Evolutionary conservation across 1,140 invertebrate species (phyloP), one percentile per base, ranked within the genome.

Genomic region (Diachasmimorpha longicaudata): DNA sequence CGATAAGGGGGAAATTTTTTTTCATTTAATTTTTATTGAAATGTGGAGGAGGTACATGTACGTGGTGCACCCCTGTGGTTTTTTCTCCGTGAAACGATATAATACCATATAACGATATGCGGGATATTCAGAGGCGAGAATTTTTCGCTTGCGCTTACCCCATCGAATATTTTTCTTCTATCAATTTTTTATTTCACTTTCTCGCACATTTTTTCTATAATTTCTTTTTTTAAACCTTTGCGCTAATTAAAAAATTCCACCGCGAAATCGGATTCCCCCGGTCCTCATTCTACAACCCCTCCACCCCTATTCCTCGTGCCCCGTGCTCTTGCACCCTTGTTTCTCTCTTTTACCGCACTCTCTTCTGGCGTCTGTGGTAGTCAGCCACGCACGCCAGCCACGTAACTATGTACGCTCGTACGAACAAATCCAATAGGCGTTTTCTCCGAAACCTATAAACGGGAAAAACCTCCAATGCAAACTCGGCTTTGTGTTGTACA

Each of bases 241-340:
- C 80, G 77, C 79, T 85, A 85, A 85, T 85, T 85, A 85, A 85
- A 85, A 85, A 85, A 85, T 85, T 85, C 84, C 84, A 83, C 77
- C 69, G 77, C 67, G 31, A 81, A 82, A 80, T 84, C 80, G 79
- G 82, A 85, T 84, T 83, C 81, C 75, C 79, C 52, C 25, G 67
- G 66, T 68, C 14, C 36, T 68, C 66, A 68, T 31, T 68, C 31
- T 42, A 16, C 16, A 4, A 0, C 19, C 5, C 23, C 6, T 14
- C 6, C 58, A 25, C 58, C n/a, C 1, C 1, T n/a, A 10, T 1
- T 10, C 44, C 2, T 46, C 4, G 10, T 13, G 13, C 10, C 52
- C n/a, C 16, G 1, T 16, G 52, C n/a, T 58, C 52, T 31, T 6
- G 31, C 31, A 31, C 31, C 3, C 13, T 66, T 68, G 0, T 68